Base-by-base conservation (phyloP, 2,888 invertebrate species). In the Pachycephus smyrnensis region DNA sequence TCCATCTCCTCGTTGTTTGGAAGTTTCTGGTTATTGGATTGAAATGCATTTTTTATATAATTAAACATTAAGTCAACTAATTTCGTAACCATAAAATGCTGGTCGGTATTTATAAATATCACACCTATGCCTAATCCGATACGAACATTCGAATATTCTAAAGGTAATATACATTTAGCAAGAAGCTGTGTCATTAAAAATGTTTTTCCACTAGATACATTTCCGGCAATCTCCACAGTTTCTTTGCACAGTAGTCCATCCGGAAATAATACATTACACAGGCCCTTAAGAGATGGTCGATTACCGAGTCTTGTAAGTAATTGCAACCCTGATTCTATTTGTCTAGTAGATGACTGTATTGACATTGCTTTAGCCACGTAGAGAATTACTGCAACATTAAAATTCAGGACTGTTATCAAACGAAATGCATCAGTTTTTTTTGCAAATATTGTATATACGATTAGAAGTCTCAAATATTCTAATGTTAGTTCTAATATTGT, bases 281-380 rank as follows among this genome's bases (percentile, higher is more conserved):
- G 91, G 36, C 91, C 90, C 81, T 88, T 84, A 15, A 94, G 83
- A 30, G 89, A 90, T 0, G 92, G 90, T 82, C 92, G 92, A 80
- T 90, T 91, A 31, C 88, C 91, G 55, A 94, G 84, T 86, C 94
- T 92, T 73, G 93, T 91, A 32, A 94, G 86, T 77, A 94, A 89
- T 86, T 94, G 94, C n/a, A 93, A 85, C 69, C 94, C 94, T 30
- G 94, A 93, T 91, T 94, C 94, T 35, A 93, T 88, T 71, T 71
- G 71, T 31, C 31, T 71, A 31, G 15, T 55, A 55, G 40, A 55
- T 55, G 40, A 55, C 23, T 55, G 40, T 15, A 55, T 23, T 55
- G 40, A 55, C 40, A 55, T 55, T 55, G 40, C 23, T 55, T 55
- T 55, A 23, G 40, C 40, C 40, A 23, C 9, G 40, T 55, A 55